Evolutionary conservation across 2,888 invertebrate genomes (phyloP).

Genomic region (Drosophila anomelani): DNA sequence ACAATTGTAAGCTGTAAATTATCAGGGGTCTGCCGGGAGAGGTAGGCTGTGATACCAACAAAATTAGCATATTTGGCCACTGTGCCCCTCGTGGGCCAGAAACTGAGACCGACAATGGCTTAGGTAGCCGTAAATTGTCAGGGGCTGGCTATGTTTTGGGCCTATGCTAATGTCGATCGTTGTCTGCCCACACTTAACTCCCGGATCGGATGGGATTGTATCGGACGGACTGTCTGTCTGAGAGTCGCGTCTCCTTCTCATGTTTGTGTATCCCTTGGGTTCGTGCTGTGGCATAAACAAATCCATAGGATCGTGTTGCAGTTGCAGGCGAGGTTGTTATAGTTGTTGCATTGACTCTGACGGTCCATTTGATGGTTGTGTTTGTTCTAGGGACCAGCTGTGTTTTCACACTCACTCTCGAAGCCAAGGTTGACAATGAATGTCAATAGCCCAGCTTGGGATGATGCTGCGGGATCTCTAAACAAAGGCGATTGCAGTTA

Average conservation of each 20-base stretch:
- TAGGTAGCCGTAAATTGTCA: conserved; percentile 62
- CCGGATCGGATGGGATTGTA: conserved; percentile 22
- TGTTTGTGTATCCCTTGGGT: conserved; percentile 45
- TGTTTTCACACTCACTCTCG: conserved; percentile 55
- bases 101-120: conserved; percentile 46
- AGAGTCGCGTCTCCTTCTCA: conserved; percentile 15
- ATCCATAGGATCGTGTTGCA: conserved; percentile 56
- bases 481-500: conserved; percentile 11
- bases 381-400: conserved; percentile 60
- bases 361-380: conserved; percentile 50
- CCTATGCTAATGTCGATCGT: conserved; percentile 48
- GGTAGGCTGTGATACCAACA: conserved; percentile 45
- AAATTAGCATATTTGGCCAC: conserved; percentile 76
- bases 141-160: conserved; percentile 52
- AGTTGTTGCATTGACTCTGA: conserved; percentile 38
- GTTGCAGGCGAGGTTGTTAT: conserved; percentile 23
- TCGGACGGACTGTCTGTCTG: conserved; percentile 8
- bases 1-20: conserved; percentile 71
- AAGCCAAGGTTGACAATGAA: conserved; percentile 56
- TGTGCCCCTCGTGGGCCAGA: conserved; percentile 36
- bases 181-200: conserved; percentile 51
- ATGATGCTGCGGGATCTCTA: conserved; percentile 11
- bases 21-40: conserved; percentile 35
- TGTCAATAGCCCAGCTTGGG: conserved; percentile 19
- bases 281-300: conserved; percentile 76